These are phyloP conservation scores for Eupithecia vulgata DNA, from an alignment of 2,888 invertebrate species.

Conservation along the genomic window DNA sequence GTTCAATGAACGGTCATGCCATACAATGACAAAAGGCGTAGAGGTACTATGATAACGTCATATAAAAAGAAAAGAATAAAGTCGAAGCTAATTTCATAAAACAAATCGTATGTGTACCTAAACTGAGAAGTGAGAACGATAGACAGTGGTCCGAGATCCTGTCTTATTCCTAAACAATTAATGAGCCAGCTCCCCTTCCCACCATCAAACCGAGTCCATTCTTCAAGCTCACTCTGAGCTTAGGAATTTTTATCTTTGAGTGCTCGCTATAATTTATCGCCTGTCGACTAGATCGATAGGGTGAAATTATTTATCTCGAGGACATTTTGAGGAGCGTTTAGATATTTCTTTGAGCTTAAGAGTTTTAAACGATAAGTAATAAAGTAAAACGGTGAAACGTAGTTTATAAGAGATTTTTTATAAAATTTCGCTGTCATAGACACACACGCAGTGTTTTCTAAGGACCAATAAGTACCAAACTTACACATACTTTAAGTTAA, in stretches of 20 bases:
- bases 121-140: too few relatives aligned
- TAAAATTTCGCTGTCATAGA: not conserved
- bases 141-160: not conserved
- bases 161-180: not conserved
- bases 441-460: too few relatives aligned
- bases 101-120: not conserved
- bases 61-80: not conserved
- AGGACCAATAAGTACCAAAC: too few relatives aligned
- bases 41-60: not conserved
- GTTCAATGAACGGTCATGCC: not conserved
- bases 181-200: not conserved
- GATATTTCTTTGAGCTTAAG: conserved; percentile 22
- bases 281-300: conserved; percentile 46
- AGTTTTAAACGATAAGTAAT: conserved; percentile 8
- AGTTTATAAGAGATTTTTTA: not conserved
- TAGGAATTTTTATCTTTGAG: conserved; percentile 41
- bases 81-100: not conserved
- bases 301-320: conserved; percentile 35
- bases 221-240: conserved; percentile 40
- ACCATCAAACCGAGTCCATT: conserved; percentile 17
- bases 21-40: not conserved
- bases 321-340: conserved; percentile 30
- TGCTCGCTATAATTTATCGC: conserved; percentile 40
- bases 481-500: too few relatives aligned
- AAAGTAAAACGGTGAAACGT: not conserved